A percentile compares a stretch with the other conserved stretches of the same genome.
Conservation (phyloP, 2,888 invertebrate genomes). For the Chrysolina americana region DNA sequence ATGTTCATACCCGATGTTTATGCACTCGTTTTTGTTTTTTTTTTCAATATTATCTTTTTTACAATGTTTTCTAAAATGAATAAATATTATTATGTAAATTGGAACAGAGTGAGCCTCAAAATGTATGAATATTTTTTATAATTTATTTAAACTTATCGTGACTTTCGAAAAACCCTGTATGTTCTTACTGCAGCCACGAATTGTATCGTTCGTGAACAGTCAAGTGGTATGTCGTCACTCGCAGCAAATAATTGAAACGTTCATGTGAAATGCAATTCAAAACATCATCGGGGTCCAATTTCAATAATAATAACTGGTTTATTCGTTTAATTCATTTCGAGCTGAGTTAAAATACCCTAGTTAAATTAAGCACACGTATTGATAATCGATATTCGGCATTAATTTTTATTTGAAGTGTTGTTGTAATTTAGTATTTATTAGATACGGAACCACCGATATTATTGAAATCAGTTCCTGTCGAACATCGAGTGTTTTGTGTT, state of each 20-base stretch:
- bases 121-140: too few species aligned
- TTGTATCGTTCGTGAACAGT: neutral
- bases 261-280: conserved; percentile 6
- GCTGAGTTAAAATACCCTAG: neutral
- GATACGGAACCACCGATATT: conserved; percentile 8
- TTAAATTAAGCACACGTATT: conserved; percentile 12
- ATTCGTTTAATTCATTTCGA: neutral
- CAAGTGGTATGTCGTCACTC: neutral
- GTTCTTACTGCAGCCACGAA: too few species aligned
- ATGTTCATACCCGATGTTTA: too few species aligned
- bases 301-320: neutral
- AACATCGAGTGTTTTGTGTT: neutral
- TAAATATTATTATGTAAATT: too few species aligned
- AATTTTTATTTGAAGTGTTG: conserved; percentile 16
- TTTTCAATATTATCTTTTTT: too few species aligned
- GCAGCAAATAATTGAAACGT: neutral
- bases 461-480: conserved; percentile 15
- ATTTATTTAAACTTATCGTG: neutral
- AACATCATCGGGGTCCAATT: neutral
- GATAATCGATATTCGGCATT: conserved; percentile 12
- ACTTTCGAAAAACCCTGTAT: too few species aligned
- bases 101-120: too few species aligned
- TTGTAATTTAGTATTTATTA: conserved; percentile 21
- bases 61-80: too few species aligned
- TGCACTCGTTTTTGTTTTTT: too few species aligned